Percentiles rank a stretch among this genome's conserved stretches.
Evolutionary conservation across 2,113 vertebrate species (phyloP).

Genomic region (Sebastes schlegelii): DNA sequence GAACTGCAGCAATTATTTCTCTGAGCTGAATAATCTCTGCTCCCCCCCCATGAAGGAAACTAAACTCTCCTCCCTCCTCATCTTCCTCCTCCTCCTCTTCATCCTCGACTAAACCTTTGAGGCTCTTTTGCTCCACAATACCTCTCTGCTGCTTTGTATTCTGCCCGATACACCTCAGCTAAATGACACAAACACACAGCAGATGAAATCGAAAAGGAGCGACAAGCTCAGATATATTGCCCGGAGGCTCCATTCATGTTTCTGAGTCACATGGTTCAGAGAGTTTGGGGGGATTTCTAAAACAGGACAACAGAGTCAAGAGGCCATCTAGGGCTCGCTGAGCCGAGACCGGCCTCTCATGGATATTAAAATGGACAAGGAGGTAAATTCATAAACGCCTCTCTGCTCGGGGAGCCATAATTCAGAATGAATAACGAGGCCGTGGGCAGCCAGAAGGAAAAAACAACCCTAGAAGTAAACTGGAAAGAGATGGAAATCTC

Average conservation of each 20-base stretch:
- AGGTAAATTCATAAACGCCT: slow-evolving; percentile 56
- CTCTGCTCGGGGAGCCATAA: slow-evolving; percentile 13
- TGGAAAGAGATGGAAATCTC: slow-evolving; percentile 47
- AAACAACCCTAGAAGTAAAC: slow-evolving; percentile 34
- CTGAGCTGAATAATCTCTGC: slow-evolving; percentile 38
- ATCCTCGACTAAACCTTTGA: slow-evolving; percentile 39
- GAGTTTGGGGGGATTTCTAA: slow-evolving; percentile 40
- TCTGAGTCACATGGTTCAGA: slow-evolving; percentile 38
- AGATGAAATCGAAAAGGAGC: slow-evolving; percentile 55
- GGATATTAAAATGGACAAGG: slow-evolving; percentile 62
- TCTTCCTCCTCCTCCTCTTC: slow-evolving; percentile 19
- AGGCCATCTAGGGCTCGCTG: slow-evolving; percentile 46
- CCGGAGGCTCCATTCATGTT: slow-evolving; percentile 45
- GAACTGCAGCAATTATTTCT: slow-evolving; percentile 60
- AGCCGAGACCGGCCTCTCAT: slow-evolving; percentile 35
- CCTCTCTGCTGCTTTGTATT: slow-evolving; percentile 61
- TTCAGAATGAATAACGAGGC: slow-evolving; percentile 50
- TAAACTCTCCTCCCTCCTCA: background rate
- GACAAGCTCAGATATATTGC: slow-evolving; percentile 43
- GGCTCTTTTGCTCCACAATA: slow-evolving; percentile 45
- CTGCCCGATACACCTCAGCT: background rate
- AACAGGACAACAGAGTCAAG: slow-evolving; percentile 48
- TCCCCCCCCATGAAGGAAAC: slow-evolving; percentile 2
- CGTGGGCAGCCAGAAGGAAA: slow-evolving; percentile 40
- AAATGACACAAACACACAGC: slow-evolving; percentile 46